Conservation (phyloP, 2,797 vertebrate genomes). For the Lepidocolaptes lacrymiger region DNA sequence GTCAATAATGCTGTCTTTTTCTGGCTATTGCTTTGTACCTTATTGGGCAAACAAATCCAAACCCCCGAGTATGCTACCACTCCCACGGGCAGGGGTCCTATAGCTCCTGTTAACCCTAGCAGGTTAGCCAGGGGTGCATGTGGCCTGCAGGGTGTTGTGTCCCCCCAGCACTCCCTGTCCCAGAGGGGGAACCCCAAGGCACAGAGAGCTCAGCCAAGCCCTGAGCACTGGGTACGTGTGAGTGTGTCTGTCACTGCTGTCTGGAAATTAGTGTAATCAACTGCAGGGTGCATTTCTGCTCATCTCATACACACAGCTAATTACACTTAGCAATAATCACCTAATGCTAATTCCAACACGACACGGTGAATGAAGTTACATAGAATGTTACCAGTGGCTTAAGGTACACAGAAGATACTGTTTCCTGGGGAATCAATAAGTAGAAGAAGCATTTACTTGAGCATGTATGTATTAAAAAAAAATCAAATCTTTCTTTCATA, state of each 20-base stretch:
- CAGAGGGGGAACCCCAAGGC: fast-evolving
- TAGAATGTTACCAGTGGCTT: background rate
- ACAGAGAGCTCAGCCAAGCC: fast-evolving
- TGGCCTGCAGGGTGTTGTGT: background rate
- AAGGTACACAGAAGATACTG: background rate
- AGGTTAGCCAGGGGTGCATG: fast-evolving
- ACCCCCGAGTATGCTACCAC: background rate
- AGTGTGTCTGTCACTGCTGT: background rate
- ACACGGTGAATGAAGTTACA: background rate
- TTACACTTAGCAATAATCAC: background rate
- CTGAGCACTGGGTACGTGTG: background rate
- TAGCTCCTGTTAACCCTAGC: background rate
- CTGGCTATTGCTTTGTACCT: background rate
- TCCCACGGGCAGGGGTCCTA: background rate
- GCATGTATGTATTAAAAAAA: background rate
- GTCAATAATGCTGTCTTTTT: background rate
- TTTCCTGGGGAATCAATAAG: background rate
- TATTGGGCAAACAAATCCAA: background rate
- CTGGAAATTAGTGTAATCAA: background rate
- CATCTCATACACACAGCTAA: background rate
- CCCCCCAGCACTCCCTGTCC: background rate
- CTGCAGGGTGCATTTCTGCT: background rate
- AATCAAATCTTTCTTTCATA: background rate
- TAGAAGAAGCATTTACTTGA: background rate
- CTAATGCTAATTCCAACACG: background rate